Percentiles rank a stretch among this genome's conserved stretches.
phyloP scores from a whole-genome alignment of 2,888 invertebrate genomes.

The Nipponacmea schrenckii region DNA sequence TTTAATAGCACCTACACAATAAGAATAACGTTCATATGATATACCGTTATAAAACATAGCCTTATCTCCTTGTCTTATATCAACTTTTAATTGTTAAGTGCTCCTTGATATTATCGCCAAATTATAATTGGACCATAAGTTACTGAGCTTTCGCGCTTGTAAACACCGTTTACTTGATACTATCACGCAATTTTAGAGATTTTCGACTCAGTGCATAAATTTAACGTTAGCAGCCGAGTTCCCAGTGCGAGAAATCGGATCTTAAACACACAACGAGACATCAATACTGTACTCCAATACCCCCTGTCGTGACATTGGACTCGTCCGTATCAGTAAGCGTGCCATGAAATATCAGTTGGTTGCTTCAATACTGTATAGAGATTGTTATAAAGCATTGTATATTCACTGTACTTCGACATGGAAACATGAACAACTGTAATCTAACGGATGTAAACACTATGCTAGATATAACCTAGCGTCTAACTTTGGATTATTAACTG shows the following conservation, averaged over 20 bases:
- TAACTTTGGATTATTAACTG: no score
- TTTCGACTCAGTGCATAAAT: neutral
- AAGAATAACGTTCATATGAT: no score
- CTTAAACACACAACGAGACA: slow-evolving; percentile 1
- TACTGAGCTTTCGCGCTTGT: neutral
- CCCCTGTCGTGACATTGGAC: slow-evolving; percentile 27
- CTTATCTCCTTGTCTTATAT: no score
- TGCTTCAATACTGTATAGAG: slow-evolving; percentile 26
- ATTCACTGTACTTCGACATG: neutral
- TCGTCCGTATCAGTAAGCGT: slow-evolving; percentile 41
- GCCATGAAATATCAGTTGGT: slow-evolving; percentile 39
- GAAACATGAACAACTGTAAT: neutral
- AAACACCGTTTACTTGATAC: slow-evolving; percentile 5
- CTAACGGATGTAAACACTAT: no score
- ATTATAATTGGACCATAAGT: no score
- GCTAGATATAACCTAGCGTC: no score
- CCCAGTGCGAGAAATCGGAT: slow-evolving; percentile 9
- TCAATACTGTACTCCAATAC: slow-evolving; percentile 10
- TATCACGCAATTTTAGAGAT: neutral
- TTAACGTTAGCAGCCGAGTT: slow-evolving; percentile 6
- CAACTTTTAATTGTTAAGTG: no score
- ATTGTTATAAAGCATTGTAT: slow-evolving; percentile 1
- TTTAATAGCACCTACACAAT: no score
- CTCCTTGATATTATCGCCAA: no score
- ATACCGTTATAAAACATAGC: no score